Percentiles rank a stretch among this genome's conserved stretches.
phyloP scores from a whole-genome alignment of 2,113 vertebrate species.

The Sciurus niger region DNA sequence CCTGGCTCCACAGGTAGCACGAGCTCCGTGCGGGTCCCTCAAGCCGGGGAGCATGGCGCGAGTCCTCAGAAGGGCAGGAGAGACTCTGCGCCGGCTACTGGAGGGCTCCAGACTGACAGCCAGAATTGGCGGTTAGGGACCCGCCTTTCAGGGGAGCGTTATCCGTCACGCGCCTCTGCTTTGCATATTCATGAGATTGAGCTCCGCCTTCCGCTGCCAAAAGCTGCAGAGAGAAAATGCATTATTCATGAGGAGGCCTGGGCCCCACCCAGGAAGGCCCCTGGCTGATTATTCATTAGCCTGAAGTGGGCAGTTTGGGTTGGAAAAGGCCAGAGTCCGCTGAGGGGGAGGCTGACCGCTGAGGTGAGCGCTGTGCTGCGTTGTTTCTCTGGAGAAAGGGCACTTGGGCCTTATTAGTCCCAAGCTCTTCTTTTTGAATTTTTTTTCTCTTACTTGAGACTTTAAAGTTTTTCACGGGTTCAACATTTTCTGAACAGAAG shows the following conservation, averaged over 20 bases:
- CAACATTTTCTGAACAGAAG: not conserved
- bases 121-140: too few species aligned
- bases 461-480: not conserved
- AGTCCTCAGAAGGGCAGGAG: not conserved
- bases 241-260: not conserved
- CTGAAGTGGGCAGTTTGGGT: not conserved
- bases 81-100: fast-evolving
- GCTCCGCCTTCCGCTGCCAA: fast-evolving
- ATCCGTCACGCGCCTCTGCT: fast-evolving
- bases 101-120: fast-evolving
- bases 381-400: too few species aligned
- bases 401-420: not conserved
- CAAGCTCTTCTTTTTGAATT: not conserved
- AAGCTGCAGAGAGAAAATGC: fast-evolving
- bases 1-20: too few species aligned
- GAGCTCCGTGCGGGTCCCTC: not conserved
- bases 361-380: not conserved
- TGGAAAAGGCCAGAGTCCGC: not conserved
- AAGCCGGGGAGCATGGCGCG: too few species aligned
- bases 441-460: not conserved
- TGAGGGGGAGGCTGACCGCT: too few species aligned
- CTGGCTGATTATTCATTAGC: not conserved
- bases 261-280: too few species aligned
- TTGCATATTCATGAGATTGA: slow-evolving; percentile 57
- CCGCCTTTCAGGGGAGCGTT: too few species aligned